Base-by-base conservation (phyloP, 2,888 invertebrate genomes). In the Alviniconcha strummeri region DNA sequence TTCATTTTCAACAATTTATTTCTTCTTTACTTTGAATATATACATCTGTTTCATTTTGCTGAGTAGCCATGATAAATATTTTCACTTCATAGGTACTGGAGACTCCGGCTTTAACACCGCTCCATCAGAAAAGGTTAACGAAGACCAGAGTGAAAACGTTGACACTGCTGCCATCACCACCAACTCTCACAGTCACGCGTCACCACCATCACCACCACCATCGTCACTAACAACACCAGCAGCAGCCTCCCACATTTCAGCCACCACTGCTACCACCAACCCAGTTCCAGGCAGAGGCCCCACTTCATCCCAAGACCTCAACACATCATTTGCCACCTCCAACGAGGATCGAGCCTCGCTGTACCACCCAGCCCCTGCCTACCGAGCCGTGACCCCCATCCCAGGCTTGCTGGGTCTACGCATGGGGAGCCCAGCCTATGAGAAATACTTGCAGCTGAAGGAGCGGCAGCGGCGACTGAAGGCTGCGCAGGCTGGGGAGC, bases 361-460 rank as follows among this genome's bases (percentile, higher is more conserved):
- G 19, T 64, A 82, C 13, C 77, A 54, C 54, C 19, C 84, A 52
- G 64, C 81, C 4, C 83, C 83, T n/a, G 81, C 84, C 6, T 80
- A 83, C 67, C 71, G 82, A 60, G 83, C 85, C 54, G 69, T 82
- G 5, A 74, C 84, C 5, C 77, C 84, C 17, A 76, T 83, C n/a
- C 84, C 85, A 36, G 86, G 86, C 52, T 69, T 85, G 69, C 80
- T 86, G 19, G 85, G 85, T 17, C 55, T 84, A 17, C 72, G 85
- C 15, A 85, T 84, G 80, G 86, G 85, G 5, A 85, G 83, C 67
- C 89, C 91, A n/a, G 91, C 91, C 8, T 91, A 91, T 81, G 89
- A 90, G 60, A 92, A 92, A 77, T 93, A 93, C 84, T 84, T 92
- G 15, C 87, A 88, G 80, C 84, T 93, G 81, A 91, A 91, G 82